A percentile compares a stretch with the other conserved stretches of the same genome.
Conservation (phyloP, 1,140 invertebrate species). For the Drosophila seguyi region DNA sequence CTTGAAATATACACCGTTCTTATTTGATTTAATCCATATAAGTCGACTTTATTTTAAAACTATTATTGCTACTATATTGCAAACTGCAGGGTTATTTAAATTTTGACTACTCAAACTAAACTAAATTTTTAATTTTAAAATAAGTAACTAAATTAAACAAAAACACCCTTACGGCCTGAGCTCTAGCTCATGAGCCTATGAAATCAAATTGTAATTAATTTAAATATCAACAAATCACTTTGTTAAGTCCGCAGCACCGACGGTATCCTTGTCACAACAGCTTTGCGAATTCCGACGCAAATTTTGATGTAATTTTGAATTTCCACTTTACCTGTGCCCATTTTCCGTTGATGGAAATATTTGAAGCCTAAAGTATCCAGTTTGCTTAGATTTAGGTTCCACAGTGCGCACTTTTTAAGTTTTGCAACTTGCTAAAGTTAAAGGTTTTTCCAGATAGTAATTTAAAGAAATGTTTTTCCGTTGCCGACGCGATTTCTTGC, state of each 20-base stretch:
- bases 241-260: not conserved
- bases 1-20: too few species aligned
- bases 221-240: not conserved
- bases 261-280: not conserved
- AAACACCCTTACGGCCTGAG: too few species aligned
- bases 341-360: constrained; percentile 85
- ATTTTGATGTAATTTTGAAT: not conserved
- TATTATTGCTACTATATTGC: too few species aligned
- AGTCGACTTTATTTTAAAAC: too few species aligned
- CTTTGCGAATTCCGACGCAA: not conserved
- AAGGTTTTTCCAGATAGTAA: not conserved
- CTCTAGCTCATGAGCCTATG: too few species aligned
- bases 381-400: constrained; percentile 56
- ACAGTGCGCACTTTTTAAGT: constrained; percentile 20
- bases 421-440: not conserved
- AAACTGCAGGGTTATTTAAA: too few species aligned
- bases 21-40: too few species aligned
- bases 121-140: too few species aligned
- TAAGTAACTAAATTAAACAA: too few species aligned
- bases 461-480: not conserved
- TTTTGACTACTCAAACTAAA: too few species aligned
- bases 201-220: not conserved
- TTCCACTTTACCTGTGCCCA: constrained; percentile 78
- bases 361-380: constrained; percentile 85
- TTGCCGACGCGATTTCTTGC: constrained; percentile 66